Conservation (phyloP, 1,140 invertebrate species). For the Amyelois transitella region DNA sequence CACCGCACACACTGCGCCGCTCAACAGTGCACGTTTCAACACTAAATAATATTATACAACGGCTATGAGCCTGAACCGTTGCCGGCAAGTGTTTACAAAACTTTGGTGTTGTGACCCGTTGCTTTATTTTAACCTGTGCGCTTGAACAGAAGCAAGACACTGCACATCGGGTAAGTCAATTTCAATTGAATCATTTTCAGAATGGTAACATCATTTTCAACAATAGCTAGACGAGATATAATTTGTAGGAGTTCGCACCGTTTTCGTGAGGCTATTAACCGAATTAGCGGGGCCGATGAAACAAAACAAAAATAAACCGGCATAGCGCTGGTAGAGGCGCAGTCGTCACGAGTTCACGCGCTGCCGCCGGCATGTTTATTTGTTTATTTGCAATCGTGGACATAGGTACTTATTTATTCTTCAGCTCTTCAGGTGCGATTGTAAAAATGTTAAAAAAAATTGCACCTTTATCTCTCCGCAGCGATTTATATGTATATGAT, state of each 20-base stretch:
- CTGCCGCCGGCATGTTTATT: conserved; percentile 9
- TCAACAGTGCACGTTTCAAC: conserved; percentile 27
- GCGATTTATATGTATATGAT: no score
- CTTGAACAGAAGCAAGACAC: conserved; percentile 17
- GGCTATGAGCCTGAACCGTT: conserved; percentile 41
- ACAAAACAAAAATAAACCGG: conserved; percentile 6
- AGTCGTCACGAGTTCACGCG: conserved; percentile 2
- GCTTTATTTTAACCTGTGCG: conserved; percentile 40
- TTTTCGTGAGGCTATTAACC: not conserved
- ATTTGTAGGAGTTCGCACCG: no score
- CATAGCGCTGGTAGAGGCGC: not conserved
- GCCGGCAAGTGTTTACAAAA: conserved; percentile 54
- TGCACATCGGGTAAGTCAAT: not conserved
- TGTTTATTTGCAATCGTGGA: conserved; percentile 13
- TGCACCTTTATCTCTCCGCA: no score
- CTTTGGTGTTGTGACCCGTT: conserved; percentile 48
- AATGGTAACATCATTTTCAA: not conserved
- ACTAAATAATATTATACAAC: conserved; percentile 52
- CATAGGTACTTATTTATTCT: no score
- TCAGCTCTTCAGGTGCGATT: no score
- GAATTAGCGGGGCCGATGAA: conserved; percentile 5
- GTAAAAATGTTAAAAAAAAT: no score
- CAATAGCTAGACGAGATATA: no score
- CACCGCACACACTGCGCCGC: conserved; percentile 9
- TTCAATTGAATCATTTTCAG: not conserved